phyloP scores from a whole-genome alignment of 2,888 invertebrate genomes.

The Punctoribates punctum region DNA sequence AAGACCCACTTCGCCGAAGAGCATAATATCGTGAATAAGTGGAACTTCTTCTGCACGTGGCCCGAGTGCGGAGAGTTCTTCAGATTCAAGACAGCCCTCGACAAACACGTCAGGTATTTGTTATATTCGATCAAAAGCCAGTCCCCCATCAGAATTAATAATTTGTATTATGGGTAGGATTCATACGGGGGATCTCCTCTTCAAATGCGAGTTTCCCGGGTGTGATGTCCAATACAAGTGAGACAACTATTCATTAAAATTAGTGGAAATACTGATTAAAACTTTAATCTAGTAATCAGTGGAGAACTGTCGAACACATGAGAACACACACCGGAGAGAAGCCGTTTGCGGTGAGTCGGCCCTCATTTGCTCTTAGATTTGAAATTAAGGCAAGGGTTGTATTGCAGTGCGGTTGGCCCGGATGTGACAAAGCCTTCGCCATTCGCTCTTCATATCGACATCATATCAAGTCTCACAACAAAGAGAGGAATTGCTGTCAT shows the following conservation, averaged over 20 bases:
- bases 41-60: not conserved
- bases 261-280: too few relatives aligned
- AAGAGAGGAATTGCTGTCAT: not conserved
- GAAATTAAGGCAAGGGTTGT: too few relatives aligned
- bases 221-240: not conserved
- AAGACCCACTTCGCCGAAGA: too few relatives aligned
- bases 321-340: not conserved
- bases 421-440: not conserved
- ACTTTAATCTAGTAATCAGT: not conserved
- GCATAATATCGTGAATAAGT: too few relatives aligned
- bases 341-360: not conserved
- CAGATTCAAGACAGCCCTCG: not conserved
- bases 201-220: not conserved
- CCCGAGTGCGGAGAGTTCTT: not conserved
- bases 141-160: not conserved
- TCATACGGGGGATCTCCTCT: not conserved
- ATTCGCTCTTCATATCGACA: not conserved
- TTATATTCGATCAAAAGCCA: not conserved
- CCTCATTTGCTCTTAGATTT: too few relatives aligned
- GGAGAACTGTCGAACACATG: not conserved
- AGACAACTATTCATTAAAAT: not conserved
- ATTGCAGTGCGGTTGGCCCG: conserved; percentile 4
- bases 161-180: not conserved
- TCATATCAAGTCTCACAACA: not conserved
- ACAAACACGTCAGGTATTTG: not conserved